These are phyloP conservation scores for Fragum fragum DNA, from an alignment of 2,888 invertebrate genomes.

Conservation along the genomic window DNA sequence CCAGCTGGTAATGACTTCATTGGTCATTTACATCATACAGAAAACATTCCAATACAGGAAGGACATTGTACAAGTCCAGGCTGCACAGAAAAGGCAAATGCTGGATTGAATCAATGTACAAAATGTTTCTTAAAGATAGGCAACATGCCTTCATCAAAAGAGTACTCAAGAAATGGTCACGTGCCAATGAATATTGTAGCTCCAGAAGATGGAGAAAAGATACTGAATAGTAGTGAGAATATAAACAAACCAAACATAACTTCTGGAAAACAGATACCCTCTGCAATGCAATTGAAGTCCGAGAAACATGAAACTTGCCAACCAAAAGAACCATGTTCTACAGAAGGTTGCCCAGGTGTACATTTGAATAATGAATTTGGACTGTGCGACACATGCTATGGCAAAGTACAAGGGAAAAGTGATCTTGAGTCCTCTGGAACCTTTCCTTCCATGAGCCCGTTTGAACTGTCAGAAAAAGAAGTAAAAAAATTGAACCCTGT, in stretches of 20 bases:
- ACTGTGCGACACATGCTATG: constrained; percentile 24
- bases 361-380: constrained; percentile 50
- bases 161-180: neutral
- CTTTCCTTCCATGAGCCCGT: constrained; percentile 31
- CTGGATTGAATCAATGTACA: constrained; percentile 35
- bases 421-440: constrained; percentile 44
- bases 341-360: constrained; percentile 59
- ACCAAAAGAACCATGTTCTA: constrained; percentile 53
- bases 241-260: neutral
- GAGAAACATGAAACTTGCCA: neutral
- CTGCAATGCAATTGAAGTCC: constrained; percentile 19
- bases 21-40: neutral
- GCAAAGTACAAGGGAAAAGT: constrained; percentile 19
- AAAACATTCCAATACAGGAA: neutral
- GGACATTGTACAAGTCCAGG: constrained; percentile 29
- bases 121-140: constrained; percentile 56
- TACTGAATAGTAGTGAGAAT: constrained; percentile 33
- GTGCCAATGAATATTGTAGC: constrained; percentile 40
- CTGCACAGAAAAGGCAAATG: constrained; percentile 14
- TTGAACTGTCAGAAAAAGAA: constrained; percentile 44
- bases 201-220: constrained; percentile 34
- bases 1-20: neutral
- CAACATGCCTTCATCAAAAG: neutral
- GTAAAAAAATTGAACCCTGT: constrained; percentile 54
- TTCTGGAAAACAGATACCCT: neutral